Evolutionary conservation across 2,797 vertebrate species (phyloP), one percentile per base, ranked within the genome.

Genomic region (Coluber constrictor): DNA sequence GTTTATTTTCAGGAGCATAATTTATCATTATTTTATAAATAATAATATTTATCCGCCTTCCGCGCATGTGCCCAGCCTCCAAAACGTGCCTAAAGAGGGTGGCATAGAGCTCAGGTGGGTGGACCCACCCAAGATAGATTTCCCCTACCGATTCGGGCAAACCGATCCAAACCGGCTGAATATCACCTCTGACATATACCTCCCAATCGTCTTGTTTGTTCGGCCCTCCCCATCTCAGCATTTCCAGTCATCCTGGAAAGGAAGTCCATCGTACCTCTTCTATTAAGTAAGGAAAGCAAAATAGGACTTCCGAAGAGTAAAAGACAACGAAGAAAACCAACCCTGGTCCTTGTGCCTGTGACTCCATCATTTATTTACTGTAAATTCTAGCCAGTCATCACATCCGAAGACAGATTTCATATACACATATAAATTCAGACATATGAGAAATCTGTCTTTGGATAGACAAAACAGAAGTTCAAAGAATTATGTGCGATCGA

Each of bases 271-370:
- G 13, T 8, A 23, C 43, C 32, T 54, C 27, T 32, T 5, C 9
- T n/a, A 54, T 66, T n/a, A 51, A 54, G 16, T 10, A 23, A 89
- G 23, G n/a, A 27, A 59, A 79, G 32, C 18, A 27, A 23, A 57
- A 32, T 11, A 9, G 3, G 15, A 37, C 3, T 61, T 32, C 57
- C 55, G 11, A 23, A 13, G 12, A 51, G 63, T 3, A 10, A 27
- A 91, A 43, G 86, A 61, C 13, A 54, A n/a, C 15, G 51, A 55
- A 27, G n/a, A 87, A 66, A 47, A 43, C 2, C 6, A 16, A 57
- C 16, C 59, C 1, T 0, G 25, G 1, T 2, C 0, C 7, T 47
- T 3, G 0, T 5, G 16, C 1, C 0, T 1, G 5, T 59, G 25
- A 56, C 0, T 47, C 88, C 74, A 66, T 16, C 29, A 29, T 88